Evolutionary conservation across 2,888 invertebrate species (phyloP).

Genomic region (Crocallis elinguaria): DNA sequence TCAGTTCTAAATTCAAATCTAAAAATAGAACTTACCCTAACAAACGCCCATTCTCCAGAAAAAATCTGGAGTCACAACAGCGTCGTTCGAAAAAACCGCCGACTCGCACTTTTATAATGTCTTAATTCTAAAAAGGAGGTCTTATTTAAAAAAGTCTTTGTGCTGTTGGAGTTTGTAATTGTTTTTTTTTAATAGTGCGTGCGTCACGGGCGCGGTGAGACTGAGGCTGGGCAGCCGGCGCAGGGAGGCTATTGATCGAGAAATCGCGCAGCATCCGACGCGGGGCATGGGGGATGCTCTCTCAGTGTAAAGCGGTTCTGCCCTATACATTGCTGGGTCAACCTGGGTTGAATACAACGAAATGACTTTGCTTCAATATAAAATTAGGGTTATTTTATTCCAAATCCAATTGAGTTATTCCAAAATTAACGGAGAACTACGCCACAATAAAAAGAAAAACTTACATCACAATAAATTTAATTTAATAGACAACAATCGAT

Average conservation of each 20-base stretch:
- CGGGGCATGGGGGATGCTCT: constrained; percentile 36
- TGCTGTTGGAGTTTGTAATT: neutral
- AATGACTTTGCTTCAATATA: neutral
- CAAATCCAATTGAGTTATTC: no score
- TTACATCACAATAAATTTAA: no score
- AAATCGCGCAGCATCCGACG: constrained; percentile 71
- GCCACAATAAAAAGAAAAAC: no score
- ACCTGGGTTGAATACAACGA: neutral
- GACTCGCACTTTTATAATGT: constrained; percentile 26
- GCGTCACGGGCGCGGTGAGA: constrained; percentile 48
- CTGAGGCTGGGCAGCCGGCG: constrained; percentile 52
- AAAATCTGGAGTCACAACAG: constrained; percentile 46
- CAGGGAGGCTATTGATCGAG: constrained; percentile 63
- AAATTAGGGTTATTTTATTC: no score
- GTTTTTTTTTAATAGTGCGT: constrained; percentile 1
- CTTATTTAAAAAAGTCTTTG: constrained; percentile 3
- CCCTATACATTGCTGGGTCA: constrained; percentile 47
- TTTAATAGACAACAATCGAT: no score
- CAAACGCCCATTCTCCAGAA: constrained; percentile 64
- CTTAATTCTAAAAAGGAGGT: constrained; percentile 28
- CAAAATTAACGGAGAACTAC: no score
- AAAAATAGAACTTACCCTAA: constrained; percentile 56
- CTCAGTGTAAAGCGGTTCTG: neutral
- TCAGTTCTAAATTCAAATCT: neutral
- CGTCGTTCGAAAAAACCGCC: constrained; percentile 18